A percentile compares a stretch with the other conserved stretches of the same genome.
Conservation (phyloP, 2,113 vertebrate species). For the Mungos mungo region DNA sequence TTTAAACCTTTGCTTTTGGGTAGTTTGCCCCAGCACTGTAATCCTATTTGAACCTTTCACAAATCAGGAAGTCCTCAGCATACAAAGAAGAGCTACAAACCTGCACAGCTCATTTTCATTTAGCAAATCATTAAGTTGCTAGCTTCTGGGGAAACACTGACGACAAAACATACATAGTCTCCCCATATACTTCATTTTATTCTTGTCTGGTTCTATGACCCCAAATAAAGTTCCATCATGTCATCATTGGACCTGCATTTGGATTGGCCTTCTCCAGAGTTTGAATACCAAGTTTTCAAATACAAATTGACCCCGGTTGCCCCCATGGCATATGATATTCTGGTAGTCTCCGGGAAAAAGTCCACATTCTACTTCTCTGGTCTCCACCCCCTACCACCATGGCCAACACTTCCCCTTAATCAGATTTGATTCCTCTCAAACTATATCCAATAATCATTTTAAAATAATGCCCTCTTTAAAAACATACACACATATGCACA, state of each 20-base stretch:
- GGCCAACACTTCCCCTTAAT: neutral
- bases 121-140: neutral
- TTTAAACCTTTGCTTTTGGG: neutral
- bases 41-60: neutral
- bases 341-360: neutral
- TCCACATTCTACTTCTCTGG: neutral
- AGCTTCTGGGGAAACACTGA: neutral
- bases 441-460: neutral
- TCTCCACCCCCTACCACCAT: neutral
- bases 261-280: neutral
- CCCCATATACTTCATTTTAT: neutral
- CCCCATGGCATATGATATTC: neutral
- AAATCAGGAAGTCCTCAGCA: neutral
- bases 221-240: neutral
- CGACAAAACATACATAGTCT: neutral
- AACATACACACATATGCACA: neutral
- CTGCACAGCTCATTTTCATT: neutral
- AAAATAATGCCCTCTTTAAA: neutral
- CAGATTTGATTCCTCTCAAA: neutral
- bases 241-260: neutral
- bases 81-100: neutral
- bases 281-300: neutral
- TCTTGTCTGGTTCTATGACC: neutral
- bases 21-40: neutral
- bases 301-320: neutral